These are phyloP conservation scores for Anolis carolinensis DNA, from an alignment of 2,113 vertebrate species.

Conservation along the genomic window DNA sequence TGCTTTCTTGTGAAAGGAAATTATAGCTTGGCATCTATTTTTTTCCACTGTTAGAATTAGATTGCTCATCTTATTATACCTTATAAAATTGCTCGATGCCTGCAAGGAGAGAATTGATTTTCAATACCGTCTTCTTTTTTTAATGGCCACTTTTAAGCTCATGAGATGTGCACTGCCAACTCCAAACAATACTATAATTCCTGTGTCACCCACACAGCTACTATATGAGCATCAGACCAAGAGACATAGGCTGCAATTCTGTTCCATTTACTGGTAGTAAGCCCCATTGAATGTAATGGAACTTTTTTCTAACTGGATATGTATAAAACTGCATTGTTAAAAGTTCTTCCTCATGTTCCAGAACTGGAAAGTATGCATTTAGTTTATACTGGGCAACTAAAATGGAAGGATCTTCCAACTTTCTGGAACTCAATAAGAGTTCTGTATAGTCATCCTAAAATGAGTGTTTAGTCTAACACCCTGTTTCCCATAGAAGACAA, in stretches of 20 bases:
- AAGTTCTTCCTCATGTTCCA: background rate
- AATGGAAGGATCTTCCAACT: background rate
- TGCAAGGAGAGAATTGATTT: constrained; percentile 69
- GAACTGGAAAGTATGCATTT: background rate
- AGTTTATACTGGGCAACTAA: background rate
- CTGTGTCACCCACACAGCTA: constrained; percentile 5
- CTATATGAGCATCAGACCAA: background rate
- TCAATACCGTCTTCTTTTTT: constrained; percentile 58
- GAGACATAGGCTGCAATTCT: constrained; percentile 1
- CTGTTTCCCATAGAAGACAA: background rate
- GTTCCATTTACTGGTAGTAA: background rate
- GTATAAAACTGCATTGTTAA: background rate
- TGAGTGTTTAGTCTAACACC: background rate
- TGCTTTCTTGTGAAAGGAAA: constrained; percentile 63
- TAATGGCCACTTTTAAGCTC: constrained; percentile 55
- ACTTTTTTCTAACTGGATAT: background rate
- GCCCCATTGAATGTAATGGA: background rate
- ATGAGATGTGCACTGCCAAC: constrained; percentile 24
- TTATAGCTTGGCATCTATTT: constrained; percentile 68
- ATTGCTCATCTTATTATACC: constrained; percentile 72
- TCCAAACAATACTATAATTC: constrained; percentile 26
- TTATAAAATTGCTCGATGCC: constrained; percentile 67
- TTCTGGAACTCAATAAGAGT: background rate
- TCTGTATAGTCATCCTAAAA: background rate
- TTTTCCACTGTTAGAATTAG: constrained; percentile 71